phyloP scores from a whole-genome alignment of 2,888 invertebrate species.

The Euphydryas editha region DNA sequence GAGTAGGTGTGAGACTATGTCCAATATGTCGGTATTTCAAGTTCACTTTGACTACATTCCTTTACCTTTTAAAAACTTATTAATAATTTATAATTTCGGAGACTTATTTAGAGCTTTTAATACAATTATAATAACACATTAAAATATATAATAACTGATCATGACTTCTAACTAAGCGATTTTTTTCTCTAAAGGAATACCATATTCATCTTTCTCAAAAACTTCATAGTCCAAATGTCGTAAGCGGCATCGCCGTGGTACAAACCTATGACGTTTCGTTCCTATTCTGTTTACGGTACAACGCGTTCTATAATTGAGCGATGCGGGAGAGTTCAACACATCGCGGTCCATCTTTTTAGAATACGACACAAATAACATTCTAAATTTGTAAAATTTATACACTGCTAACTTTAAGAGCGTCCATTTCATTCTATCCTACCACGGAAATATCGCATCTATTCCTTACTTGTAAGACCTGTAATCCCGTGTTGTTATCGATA shows the following conservation, averaged over 20 bases:
- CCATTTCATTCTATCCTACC: constrained; percentile 53
- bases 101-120: background rate
- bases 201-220: constrained; percentile 15
- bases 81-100: background rate
- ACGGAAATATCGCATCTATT: constrained; percentile 57
- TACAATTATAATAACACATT: background rate
- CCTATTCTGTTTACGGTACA: constrained; percentile 68
- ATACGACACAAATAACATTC: constrained; percentile 83
- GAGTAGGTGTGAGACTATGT: constrained; percentile 57
- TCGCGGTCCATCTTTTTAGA: constrained; percentile 83
- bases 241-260: constrained; percentile 52
- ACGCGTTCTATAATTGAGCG: constrained; percentile 82
- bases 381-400: constrained; percentile 82
- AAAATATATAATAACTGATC: background rate
- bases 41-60: constrained; percentile 60
- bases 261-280: constrained; percentile 60
- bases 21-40: constrained; percentile 44
- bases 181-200: constrained; percentile 18
- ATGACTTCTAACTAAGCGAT: background rate
- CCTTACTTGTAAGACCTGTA: constrained; percentile 48
- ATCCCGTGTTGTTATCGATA: constrained; percentile 44
- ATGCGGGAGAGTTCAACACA: constrained; percentile 83
- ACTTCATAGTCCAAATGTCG: constrained; percentile 55
- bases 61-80: constrained; percentile 38
- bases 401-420: constrained; percentile 70